Evolutionary conservation across 2,888 invertebrate genomes (phyloP).

Genomic region (Petrolisthes cinctipes): DNA sequence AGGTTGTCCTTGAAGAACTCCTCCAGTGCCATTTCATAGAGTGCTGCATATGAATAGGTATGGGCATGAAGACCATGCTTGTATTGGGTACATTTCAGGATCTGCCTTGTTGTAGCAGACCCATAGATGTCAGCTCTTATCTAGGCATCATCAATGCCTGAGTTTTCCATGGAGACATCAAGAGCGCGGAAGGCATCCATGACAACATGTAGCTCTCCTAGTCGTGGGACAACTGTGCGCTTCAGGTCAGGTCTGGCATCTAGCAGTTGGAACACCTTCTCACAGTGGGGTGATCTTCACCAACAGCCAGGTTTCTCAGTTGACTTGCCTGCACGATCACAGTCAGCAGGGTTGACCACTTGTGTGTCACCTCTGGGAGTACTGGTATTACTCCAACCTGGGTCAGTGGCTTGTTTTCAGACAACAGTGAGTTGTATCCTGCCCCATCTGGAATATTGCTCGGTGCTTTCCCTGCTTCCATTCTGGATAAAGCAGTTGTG

Average conservation of each 20-base stretch:
- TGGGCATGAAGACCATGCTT: slow-evolving; percentile 23
- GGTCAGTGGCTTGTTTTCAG: slow-evolving; percentile 35
- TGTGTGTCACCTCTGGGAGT: slow-evolving; percentile 44
- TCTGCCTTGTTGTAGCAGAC: slow-evolving; percentile 56
- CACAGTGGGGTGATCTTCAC: slow-evolving; percentile 33
- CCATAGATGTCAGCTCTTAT: slow-evolving; percentile 54
- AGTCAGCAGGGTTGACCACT: slow-evolving; percentile 56
- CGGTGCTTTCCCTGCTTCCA: slow-evolving; percentile 14
- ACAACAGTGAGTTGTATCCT: slow-evolving; percentile 36
- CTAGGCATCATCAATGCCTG: slow-evolving; percentile 58
- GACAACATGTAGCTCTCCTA: slow-evolving; percentile 49
- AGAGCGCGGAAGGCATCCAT: slow-evolving; percentile 32
- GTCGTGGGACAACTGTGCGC: slow-evolving; percentile 48
- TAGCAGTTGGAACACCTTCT: slow-evolving; percentile 48
- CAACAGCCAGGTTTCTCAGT: slow-evolving; percentile 26
- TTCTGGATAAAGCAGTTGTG: slow-evolving; percentile 35
- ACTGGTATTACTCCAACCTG: slow-evolving; percentile 46
- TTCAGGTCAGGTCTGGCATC: slow-evolving; percentile 49
- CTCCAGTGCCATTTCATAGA: slow-evolving; percentile 56
- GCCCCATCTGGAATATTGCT: slow-evolving; percentile 41
- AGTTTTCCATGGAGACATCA: slow-evolving; percentile 46
- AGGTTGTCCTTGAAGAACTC: slow-evolving; percentile 59
- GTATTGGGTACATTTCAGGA: slow-evolving; percentile 43
- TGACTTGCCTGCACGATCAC: slow-evolving; percentile 33
- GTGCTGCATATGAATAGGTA: slow-evolving; percentile 50